These are phyloP conservation scores for Alligator mississippiensis DNA, from an alignment of 2,113 vertebrate species.

Conservation along the genomic window DNA sequence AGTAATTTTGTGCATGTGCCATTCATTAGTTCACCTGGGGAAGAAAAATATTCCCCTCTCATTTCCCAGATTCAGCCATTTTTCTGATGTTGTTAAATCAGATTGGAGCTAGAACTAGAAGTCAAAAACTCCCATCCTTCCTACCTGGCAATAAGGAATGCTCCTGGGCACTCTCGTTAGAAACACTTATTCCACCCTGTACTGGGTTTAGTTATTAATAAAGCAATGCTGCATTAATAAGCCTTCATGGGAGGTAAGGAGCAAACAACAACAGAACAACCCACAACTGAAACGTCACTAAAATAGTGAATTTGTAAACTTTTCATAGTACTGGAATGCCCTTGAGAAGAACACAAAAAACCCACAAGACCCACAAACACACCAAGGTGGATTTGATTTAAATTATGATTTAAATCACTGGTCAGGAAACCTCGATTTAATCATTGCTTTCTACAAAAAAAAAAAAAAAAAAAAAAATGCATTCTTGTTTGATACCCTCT, in stretches of 20 bases:
- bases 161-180: accelerated
- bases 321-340: not conserved
- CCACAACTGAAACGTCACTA: not conserved
- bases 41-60: not conserved
- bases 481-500: too few relatives aligned
- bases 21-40: not conserved
- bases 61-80: not conserved
- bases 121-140: not conserved
- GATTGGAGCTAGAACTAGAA: not conserved
- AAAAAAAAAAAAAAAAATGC: too few relatives aligned
- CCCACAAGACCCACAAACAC: too few relatives aligned
- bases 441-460: too few relatives aligned
- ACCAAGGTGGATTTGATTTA: too few relatives aligned
- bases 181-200: not conserved
- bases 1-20: not conserved
- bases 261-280: not conserved
- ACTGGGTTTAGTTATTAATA: not conserved
- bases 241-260: not conserved
- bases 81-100: not conserved
- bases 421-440: too few relatives aligned
- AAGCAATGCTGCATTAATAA: not conserved
- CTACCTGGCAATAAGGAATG: not conserved
- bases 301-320: not conserved
- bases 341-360: not conserved
- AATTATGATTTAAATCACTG: too few relatives aligned